Evolutionary conservation across 2,888 invertebrate genomes (phyloP).

Genomic region (Meiosimyza platycephala): DNA sequence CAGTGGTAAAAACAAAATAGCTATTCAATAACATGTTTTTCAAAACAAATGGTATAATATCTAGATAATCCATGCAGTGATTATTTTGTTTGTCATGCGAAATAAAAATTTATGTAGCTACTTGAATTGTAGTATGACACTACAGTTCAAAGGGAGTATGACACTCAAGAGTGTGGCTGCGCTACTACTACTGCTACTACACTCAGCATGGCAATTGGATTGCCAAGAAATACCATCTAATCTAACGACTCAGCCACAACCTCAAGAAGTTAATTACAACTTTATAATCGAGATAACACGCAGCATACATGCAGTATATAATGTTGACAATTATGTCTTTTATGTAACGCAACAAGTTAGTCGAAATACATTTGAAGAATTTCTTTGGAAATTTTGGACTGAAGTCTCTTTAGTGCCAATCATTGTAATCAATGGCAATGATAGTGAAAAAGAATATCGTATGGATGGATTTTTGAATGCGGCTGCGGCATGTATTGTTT

Average conservation of each 20-base stretch:
- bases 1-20: too few relatives aligned
- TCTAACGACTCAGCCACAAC: conserved; percentile 23
- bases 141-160: too few relatives aligned
- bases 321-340: conserved; percentile 54
- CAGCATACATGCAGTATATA: conserved; percentile 45
- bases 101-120: too few relatives aligned
- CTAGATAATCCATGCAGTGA: too few relatives aligned
- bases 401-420: conserved; percentile 50
- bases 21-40: too few relatives aligned
- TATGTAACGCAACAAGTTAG: conserved; percentile 54
- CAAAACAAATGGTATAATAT: too few relatives aligned
- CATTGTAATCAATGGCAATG: conserved; percentile 45
- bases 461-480: conserved; percentile 52
- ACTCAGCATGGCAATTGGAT: too few relatives aligned
- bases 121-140: too few relatives aligned
- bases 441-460: neutral
- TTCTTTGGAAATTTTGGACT: conserved; percentile 48
- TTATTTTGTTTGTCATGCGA: too few relatives aligned
- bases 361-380: conserved; percentile 32
- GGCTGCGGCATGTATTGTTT: conserved; percentile 51
- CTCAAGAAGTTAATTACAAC: conserved; percentile 42
- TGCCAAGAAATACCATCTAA: neutral
- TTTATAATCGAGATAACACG: conserved; percentile 50
- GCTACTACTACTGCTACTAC: too few relatives aligned
- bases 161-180: too few relatives aligned